phyloP scores from a whole-genome alignment of 1,140 invertebrate species.

The Meloidogyne exigua region DNA sequence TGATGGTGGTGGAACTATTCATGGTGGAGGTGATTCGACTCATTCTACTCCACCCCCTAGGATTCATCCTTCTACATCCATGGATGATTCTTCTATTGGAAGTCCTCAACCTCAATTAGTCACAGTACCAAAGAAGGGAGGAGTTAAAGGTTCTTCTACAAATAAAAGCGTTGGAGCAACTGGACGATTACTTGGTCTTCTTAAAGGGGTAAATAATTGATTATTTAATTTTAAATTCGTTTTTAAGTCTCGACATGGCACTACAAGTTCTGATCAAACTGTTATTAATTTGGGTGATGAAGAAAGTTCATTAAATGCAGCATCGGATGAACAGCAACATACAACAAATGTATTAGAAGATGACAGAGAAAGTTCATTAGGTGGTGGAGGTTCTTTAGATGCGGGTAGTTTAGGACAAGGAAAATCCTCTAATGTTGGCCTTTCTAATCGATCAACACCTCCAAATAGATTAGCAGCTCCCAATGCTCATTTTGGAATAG shows the following conservation, averaged over 20 bases:
- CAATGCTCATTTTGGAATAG: not conserved
- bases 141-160: constrained; percentile 39
- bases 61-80: constrained; percentile 40
- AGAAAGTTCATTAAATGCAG: constrained; percentile 1
- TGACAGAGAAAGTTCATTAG: not conserved
- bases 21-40: constrained; percentile 56
- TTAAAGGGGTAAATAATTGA: constrained; percentile 8
- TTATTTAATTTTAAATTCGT: not conserved
- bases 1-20: constrained; percentile 26
- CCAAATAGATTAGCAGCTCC: not conserved
- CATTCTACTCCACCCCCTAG: constrained; percentile 53
- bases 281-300: not conserved
- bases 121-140: constrained; percentile 28
- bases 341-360: not conserved
- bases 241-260: not conserved
- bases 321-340: not conserved
- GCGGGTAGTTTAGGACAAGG: not conserved
- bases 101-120: constrained; percentile 40
- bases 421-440: not conserved
- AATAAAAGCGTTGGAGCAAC: constrained; percentile 31
- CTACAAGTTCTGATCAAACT: constrained; percentile 7
- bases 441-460: not conserved
- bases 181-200: constrained; percentile 45
- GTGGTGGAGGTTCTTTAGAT: constrained; percentile 4
- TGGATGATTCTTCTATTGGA: constrained; percentile 44